Evolutionary conservation across 2,888 invertebrate genomes (phyloP), one percentile per base, ranked within the genome.

Genomic region (Cryptophagus acutangulus): DNA sequence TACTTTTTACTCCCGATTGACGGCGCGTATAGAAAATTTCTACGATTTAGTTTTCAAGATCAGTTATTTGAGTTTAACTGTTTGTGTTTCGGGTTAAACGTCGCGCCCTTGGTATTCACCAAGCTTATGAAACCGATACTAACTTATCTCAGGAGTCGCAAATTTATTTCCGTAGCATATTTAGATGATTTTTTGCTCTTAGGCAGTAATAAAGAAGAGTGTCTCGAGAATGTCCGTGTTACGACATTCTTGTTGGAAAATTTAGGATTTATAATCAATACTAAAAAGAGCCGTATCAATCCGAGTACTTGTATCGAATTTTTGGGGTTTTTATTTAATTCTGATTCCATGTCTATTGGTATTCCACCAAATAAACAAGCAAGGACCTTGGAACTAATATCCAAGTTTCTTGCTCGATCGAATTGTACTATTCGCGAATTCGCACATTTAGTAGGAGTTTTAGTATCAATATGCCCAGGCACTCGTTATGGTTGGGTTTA

Each of bases 101-200:
- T 48, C n/a, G 50, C 50, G 2, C 55, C 59, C 6, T 59, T 30
- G 33, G 36, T 53, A 8, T 59, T 59, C 40, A 59, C 58, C 12
- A 59, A 61, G 40, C 16, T 59, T 6, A 28, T 57, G 26, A 55
- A 49, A 39, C 51, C 55, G 9, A 39, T 55, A 4, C 17, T 48
- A 2, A 29, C 35, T 8, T 14, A 6, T 5, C 36, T 55, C 13
- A 38, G 51, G 38, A n/a, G 25, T 29, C 13, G 38, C 28, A 48
- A 48, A 15, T 33, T 49, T n/a, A 20, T 36, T 5, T 49, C 49
- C 33, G 46, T 52, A 4, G 37, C 43, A n/a, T 48, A 48, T 30
- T 36, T 48, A 28, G 52, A 53, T 36, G 52, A 51, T 31, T 35
- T 47, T 29, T 28, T 52, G 5, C 20, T 48, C 8, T 38, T 51